Evolutionary conservation across 1,140 invertebrate genomes (phyloP).

Genomic region (Drosophila gunungcola): DNA sequence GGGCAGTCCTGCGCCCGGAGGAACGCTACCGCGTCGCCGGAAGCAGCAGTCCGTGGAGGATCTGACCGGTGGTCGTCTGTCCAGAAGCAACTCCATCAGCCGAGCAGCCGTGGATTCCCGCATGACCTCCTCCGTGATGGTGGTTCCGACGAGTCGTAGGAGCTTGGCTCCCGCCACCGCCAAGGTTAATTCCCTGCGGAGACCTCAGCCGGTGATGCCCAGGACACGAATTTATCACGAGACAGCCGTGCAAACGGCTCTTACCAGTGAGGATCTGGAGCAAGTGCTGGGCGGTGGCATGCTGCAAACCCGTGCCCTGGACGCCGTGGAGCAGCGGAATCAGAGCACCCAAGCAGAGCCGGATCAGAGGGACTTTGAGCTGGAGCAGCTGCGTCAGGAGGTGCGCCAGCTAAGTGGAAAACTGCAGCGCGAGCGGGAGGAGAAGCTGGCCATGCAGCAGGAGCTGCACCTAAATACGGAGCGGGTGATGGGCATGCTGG

Average conservation of each 20-base stretch:
- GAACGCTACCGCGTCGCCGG: constrained; percentile 90
- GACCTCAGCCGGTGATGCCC: constrained; percentile 53
- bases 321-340: constrained; percentile 85
- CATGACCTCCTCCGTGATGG: constrained; percentile 84
- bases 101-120: constrained; percentile 73
- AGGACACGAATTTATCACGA: constrained; percentile 92
- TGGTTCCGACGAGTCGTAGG: constrained; percentile 60
- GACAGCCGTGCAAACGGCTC: constrained; percentile 89
- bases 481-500: constrained; percentile 89
- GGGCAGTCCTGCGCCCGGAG: constrained; percentile 84
- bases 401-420: constrained; percentile 84
- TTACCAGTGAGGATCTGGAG: constrained; percentile 89
- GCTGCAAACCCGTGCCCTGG: constrained; percentile 77
- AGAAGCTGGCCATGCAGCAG: constrained; percentile 89
- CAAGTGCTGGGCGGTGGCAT: constrained; percentile 88
- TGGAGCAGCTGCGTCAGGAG: constrained; percentile 87
- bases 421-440: constrained; percentile 88
- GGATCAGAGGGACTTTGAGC: constrained; percentile 87
- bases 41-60: constrained; percentile 87
- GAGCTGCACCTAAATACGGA: constrained; percentile 90
- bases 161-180: constrained; percentile 68
- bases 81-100: constrained; percentile 84
- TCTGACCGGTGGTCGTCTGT: constrained; percentile 75
- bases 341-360: constrained; percentile 88
- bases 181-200: constrained; percentile 66